Conservation (phyloP, 2,888 invertebrate species). For the Cyclophora punctaria region DNA sequence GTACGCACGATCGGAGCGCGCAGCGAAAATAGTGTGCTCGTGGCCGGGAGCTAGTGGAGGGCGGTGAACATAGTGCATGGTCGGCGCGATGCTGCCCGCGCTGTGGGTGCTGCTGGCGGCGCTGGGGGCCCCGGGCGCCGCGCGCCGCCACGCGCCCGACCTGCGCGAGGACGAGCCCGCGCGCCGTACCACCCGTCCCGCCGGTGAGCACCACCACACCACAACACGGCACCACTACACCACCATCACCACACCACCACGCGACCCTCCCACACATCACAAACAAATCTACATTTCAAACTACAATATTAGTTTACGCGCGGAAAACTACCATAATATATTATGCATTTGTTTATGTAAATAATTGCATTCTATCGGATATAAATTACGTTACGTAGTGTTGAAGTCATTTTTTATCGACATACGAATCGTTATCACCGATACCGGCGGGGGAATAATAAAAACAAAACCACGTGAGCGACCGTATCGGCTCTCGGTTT, state of each 20-base stretch:
- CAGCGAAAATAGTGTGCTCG: constrained; percentile 69
- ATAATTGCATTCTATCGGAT: constrained; percentile 45
- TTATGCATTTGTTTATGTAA: constrained; percentile 51
- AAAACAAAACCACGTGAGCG: constrained; percentile 70
- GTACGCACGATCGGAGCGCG: constrained; percentile 41
- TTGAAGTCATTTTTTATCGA: constrained; percentile 8
- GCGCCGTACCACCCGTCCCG: constrained; percentile 77
- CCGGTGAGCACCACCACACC: constrained; percentile 72
- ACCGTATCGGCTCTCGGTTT: constrained; percentile 25
- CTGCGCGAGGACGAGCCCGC: constrained; percentile 80
- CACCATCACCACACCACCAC: constrained; percentile 56
- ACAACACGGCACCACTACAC: constrained; percentile 44
- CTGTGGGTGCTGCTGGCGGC: constrained; percentile 59
- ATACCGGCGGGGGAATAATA: constrained; percentile 53
- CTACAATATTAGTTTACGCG: constrained; percentile 8
- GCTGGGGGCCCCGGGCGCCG: constrained; percentile 34
- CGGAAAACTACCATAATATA: constrained; percentile 10
- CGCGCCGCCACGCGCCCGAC: constrained; percentile 77
- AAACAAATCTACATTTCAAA: neutral
- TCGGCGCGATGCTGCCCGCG: constrained; percentile 56
- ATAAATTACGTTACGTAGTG: constrained; percentile 4
- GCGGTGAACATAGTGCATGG: constrained; percentile 41
- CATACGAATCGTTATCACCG: constrained; percentile 52
- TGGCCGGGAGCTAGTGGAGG: constrained; percentile 51
- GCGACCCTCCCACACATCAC: constrained; percentile 22